These are phyloP conservation scores for Enteromius unitaeniatus DNA, from an alignment of 2,797 vertebrate species.

Conservation along the genomic window DNA sequence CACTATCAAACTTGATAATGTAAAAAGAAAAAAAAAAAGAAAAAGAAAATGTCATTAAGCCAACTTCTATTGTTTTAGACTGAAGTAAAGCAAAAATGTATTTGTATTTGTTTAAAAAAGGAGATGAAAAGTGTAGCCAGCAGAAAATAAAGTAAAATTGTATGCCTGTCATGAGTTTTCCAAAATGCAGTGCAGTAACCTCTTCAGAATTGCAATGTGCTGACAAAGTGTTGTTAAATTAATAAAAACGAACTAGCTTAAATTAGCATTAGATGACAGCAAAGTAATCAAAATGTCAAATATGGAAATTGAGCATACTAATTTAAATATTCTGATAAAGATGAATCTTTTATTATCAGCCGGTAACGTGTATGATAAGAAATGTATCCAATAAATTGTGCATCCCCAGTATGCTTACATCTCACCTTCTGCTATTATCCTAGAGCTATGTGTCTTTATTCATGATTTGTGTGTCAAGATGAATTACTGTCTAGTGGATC, in stretches of 20 bases:
- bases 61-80: too few relatives aligned
- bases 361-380: neutral
- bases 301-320: neutral
- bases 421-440: neutral
- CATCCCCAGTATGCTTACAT: neutral
- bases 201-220: neutral
- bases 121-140: constrained; percentile 11
- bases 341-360: neutral
- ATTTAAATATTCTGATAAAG: neutral
- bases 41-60: neutral
- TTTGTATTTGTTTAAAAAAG: neutral
- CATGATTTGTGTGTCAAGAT: neutral
- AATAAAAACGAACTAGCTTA: neutral
- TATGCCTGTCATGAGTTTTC: constrained; percentile 1
- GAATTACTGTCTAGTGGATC: neutral
- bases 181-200: constrained; percentile 16
- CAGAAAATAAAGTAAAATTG: constrained; percentile 9
- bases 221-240: neutral
- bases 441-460: neutral
- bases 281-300: neutral
- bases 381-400: neutral
- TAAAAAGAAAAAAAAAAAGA: neutral
- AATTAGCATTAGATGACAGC: neutral
- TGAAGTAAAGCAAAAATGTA: neutral
- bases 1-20: neutral